Base-by-base conservation (phyloP, 2,797 vertebrate species). In the Mormyrops attenuatus region DNA sequence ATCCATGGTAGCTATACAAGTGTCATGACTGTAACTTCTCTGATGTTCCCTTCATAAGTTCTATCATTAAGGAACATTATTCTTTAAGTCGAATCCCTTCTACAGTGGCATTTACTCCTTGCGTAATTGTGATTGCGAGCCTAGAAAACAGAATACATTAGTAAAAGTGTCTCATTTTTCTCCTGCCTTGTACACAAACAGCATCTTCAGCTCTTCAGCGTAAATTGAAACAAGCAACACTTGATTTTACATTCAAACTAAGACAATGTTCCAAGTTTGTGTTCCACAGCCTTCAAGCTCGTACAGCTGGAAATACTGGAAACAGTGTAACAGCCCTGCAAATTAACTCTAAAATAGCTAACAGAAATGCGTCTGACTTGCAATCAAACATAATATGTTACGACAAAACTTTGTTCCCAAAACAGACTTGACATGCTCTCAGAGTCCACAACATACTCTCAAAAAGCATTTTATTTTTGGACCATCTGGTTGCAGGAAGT, bases 401-500 rank as follows among this genome's bases (percentile, higher is more conserved):
- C 34, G 11, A 77, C 69, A 77, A 77, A 41, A 38, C 69, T 77
- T 69, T 3, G 11, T 69, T 41, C 69, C 69, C 69, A 77, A 34
- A 41, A 77, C 30, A 77, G 34, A 77, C 15, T 77, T 77, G 34
- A 38, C 15, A 20, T 17, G 34, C 15, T 73, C 69, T 41, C 69
- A 15, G 41, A 89, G 90, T 92, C 90, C 57, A 88, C 87, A 88
- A 90, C 91, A 91, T 89, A 60, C 41, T 69, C 50, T 90, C 90
- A 91, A 91, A 94, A 91, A 90, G 90, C 90, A 84, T 89, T 91
- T 91, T 93, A 91, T 91, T 93, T 94, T 91, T 88, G 90, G 90
- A 38, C 60, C 77, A 93, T 94, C 94, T 95, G 94, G 90, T 92
- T 34, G 77, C 88, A 92, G 92, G 90, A 92, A 91, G 91, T 90